Evolutionary conservation across 2,113 vertebrate species (phyloP), one percentile per base, ranked within the genome.

Genomic region (Periophthalmodon schlosseri): DNA sequence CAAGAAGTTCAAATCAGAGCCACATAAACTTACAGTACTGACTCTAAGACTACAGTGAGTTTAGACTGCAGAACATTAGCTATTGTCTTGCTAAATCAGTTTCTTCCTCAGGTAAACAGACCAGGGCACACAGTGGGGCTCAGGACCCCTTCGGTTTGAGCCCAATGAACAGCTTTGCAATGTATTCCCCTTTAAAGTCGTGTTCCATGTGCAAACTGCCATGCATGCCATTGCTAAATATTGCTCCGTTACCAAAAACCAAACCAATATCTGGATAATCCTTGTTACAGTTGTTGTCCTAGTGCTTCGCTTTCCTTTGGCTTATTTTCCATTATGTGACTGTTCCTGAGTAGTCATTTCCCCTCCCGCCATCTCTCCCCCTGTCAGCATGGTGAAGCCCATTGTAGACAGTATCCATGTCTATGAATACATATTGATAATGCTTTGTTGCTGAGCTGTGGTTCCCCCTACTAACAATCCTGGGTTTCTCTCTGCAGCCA

Each of bases 141-240:
- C 33, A 71, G 50, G 39, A 77, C 71, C 77, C 77, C 74, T 77
- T 74, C 72, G 47, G 56, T 84, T 77, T 81, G 70, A 88, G 66
- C 85, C 88, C 77, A 78, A 82, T 83, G 79, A 91, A 91, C 87
- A 88, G 87, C 89, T 91, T 90, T 85, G 86, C 84, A 91, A 88
- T 88, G 94, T 94, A 94, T 96, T 96, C 96, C 95, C 95, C 93
- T 95, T 96, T 95, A 95, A 97, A 96, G 95, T 95, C 93, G 93
- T 95, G 93, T 94, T 96, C 94, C 95, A 95, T 96, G 94, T 94
- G 95, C 95, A 94, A 93, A 92, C 92, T 95, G 94, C 93, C 95
- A 95, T 95, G 97, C 97, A 97, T 98, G 97, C 94, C 91, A 96
- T 93, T 87, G 94, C 93, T 95, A 88, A 92, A 94, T 96, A 95